Evolutionary conservation across 2,113 vertebrate genomes (phyloP).

Genomic region (Fukomys damarensis): DNA sequence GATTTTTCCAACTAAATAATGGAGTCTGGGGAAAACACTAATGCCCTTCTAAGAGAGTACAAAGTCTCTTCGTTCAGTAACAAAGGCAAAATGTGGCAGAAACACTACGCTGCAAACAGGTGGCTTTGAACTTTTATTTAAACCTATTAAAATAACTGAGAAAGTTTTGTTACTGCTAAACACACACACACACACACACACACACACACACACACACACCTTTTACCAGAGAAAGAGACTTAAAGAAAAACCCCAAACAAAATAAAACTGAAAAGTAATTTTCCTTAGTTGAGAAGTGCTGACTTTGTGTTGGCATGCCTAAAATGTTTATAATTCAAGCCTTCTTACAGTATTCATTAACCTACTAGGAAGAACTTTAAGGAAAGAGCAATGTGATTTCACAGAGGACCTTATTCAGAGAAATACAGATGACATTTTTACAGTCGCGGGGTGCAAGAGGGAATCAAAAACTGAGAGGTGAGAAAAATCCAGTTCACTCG

Average conservation of each 20-base stretch:
- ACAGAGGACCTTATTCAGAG: background rate
- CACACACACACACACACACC: too few relatives aligned
- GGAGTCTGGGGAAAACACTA: background rate
- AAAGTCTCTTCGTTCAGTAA: background rate
- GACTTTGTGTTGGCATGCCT: background rate
- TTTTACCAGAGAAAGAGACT: background rate
- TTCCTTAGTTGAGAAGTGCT: background rate
- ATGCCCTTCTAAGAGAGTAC: background rate
- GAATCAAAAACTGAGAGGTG: background rate
- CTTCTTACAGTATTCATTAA: background rate
- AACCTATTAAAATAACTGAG: background rate
- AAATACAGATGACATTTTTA: background rate
- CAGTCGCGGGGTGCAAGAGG: background rate
- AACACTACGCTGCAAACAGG: conserved; percentile 70
- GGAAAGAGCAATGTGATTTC: background rate
- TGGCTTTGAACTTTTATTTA: conserved; percentile 72
- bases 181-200: background rate
- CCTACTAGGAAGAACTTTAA: background rate
- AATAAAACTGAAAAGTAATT: background rate
- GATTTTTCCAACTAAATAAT: background rate
- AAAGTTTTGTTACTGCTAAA: background rate
- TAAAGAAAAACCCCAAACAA: background rate
- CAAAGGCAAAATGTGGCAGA: background rate
- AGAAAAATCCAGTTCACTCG: background rate
- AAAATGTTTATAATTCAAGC: background rate